A percentile compares a stretch with the other conserved stretches of the same genome.
phyloP scores from a whole-genome alignment of 1,140 invertebrate species.

The Acromyrmex echinatior region DNA sequence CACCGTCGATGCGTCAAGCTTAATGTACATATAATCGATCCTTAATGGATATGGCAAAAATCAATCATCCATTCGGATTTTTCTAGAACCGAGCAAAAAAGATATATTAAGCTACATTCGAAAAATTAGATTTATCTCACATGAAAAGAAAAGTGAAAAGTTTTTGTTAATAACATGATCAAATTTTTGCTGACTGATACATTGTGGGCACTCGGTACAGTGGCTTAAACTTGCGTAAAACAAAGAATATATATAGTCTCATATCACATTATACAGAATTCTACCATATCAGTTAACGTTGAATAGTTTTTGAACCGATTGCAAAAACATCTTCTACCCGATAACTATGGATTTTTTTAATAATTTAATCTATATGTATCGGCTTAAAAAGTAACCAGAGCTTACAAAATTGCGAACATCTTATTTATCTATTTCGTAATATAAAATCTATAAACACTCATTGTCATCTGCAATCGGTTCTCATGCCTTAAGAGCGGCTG shows the following conservation, averaged over 20 bases:
- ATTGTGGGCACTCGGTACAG: background rate
- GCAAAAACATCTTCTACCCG: constrained; percentile 15
- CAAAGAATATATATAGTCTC: constrained; percentile 26
- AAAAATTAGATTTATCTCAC: background rate
- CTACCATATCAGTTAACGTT: constrained; percentile 40
- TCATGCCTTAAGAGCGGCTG: constrained; percentile 18
- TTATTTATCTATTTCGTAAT: background rate
- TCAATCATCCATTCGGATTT: background rate
- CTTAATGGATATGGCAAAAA: constrained; percentile 35
- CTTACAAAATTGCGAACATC: background rate
- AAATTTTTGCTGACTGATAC: background rate
- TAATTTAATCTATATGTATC: constrained; percentile 10
- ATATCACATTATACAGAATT: constrained; percentile 34
- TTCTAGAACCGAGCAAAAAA: constrained; percentile 10
- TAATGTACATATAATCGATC: constrained; percentile 44
- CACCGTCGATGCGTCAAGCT: constrained; percentile 50
- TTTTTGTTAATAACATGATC: background rate
- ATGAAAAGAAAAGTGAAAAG: background rate
- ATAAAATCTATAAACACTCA: background rate
- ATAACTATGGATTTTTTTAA: background rate
- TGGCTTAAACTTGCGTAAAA: constrained; percentile 26
- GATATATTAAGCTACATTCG: background rate
- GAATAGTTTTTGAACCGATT: constrained; percentile 40
- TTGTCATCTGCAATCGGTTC: constrained; percentile 26
- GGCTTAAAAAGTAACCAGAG: background rate